Conservation (phyloP, 2,888 invertebrate species). For the Xanthia togata region DNA sequence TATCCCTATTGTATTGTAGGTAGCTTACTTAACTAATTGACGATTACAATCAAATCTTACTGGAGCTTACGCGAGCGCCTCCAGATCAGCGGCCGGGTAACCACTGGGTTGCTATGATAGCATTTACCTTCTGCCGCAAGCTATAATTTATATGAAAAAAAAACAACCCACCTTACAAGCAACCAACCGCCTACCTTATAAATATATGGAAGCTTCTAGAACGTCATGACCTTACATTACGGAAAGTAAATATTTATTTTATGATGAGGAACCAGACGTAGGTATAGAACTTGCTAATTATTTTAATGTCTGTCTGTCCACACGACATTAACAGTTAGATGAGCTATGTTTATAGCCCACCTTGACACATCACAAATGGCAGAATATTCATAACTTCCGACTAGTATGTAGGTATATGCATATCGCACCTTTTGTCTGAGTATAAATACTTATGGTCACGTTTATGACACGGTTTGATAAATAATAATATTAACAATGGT, state of each 20-base stretch:
- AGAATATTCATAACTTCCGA: constrained; percentile 58
- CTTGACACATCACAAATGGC: constrained; percentile 52
- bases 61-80: not conserved
- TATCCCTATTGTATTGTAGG: too few relatives aligned
- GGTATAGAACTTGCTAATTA: not conserved
- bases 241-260: not conserved
- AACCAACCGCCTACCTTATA: too few relatives aligned
- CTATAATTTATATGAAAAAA: not conserved
- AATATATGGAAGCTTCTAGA: not conserved
- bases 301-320: not conserved
- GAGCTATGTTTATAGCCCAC: constrained; percentile 24
- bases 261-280: not conserved
- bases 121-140: not conserved
- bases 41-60: not conserved
- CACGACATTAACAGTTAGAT: constrained; percentile 24
- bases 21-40: too few relatives aligned
- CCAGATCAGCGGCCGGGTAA: too few relatives aligned
- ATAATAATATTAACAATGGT: constrained; percentile 7
- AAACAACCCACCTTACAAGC: too few relatives aligned
- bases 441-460: constrained; percentile 39
- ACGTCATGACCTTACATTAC: not conserved
- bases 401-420: constrained; percentile 11
- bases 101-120: not conserved
- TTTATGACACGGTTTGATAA: constrained; percentile 18
- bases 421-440: constrained; percentile 29